These are phyloP conservation scores for Gopherus flavomarginatus DNA, from an alignment of 2,113 vertebrate species.

Conservation along the genomic window DNA sequence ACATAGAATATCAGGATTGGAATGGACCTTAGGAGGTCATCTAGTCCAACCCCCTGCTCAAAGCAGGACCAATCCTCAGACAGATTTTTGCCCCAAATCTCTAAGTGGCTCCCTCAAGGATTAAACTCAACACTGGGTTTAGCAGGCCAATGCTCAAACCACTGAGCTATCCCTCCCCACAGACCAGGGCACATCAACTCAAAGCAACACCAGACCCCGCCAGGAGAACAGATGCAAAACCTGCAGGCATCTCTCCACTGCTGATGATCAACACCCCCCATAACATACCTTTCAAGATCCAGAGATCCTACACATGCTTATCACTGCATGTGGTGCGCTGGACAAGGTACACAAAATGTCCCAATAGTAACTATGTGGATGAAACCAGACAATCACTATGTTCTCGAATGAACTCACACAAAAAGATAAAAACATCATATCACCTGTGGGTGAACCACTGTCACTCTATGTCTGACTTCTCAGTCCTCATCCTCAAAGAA, in stretches of 20 bases:
- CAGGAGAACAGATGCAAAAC: background rate
- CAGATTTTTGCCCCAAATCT: no score
- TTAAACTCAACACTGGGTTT: no score
- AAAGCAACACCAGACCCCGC: background rate
- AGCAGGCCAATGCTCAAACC: no score
- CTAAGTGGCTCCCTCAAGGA: no score
- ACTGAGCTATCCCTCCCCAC: background rate
- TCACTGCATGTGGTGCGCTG: background rate
- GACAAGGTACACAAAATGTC: background rate
- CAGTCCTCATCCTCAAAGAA: background rate
- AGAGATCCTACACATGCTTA: background rate
- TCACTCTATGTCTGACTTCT: background rate
- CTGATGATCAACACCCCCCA: background rate
- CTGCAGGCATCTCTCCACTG: background rate
- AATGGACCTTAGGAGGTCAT: no score
- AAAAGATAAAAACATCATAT: background rate
- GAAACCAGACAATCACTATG: background rate
- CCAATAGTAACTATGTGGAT: background rate
- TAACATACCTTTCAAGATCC: background rate
- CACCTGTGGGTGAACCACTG: background rate
- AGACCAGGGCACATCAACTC: background rate
- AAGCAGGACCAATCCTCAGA: no score
- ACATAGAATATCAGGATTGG: no score
- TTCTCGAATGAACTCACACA: background rate
- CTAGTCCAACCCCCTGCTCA: no score